A percentile compares a stretch with the other conserved stretches of the same genome.
phyloP scores from a whole-genome alignment of 2,797 vertebrate species.

The Esox masquinongy region DNA sequence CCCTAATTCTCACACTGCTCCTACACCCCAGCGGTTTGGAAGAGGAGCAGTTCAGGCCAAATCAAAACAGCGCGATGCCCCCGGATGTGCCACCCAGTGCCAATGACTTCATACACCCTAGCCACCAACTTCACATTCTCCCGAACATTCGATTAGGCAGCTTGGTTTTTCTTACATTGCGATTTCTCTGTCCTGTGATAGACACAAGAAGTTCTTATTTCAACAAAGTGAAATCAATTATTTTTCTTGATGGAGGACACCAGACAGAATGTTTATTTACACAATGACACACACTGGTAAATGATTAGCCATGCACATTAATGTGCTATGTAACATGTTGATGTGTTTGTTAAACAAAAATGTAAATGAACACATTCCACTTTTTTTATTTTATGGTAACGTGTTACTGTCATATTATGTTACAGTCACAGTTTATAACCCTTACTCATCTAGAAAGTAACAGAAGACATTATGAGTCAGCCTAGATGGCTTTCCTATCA shows the following conservation, averaged over 20 bases:
- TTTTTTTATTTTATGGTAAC: background rate
- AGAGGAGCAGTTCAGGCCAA: conserved; percentile 43
- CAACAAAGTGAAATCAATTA: background rate
- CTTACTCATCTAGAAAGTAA: background rate
- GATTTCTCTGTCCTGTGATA: background rate
- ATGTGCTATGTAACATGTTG: background rate
- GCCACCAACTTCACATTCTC: background rate
- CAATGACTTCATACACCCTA: conserved; percentile 1
- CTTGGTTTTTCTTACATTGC: background rate
- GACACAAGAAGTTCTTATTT: background rate
- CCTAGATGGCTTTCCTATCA: background rate
- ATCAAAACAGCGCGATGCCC: conserved; percentile 21
- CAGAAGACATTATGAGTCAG: background rate
- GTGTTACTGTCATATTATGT: background rate
- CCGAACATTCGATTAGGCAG: background rate
- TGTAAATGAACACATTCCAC: background rate
- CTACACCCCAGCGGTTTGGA: conserved; percentile 25
- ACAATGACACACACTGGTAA: background rate
- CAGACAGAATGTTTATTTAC: background rate
- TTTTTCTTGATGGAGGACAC: background rate
- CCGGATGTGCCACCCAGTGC: conserved; percentile 16
- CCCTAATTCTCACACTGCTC: conserved; percentile 79
- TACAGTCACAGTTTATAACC: background rate
- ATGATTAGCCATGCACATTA: background rate
- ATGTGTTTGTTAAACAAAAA: background rate